phyloP scores from a whole-genome alignment of 92 coral and sea anemone species.

The Plumapathes pennacea region DNA sequence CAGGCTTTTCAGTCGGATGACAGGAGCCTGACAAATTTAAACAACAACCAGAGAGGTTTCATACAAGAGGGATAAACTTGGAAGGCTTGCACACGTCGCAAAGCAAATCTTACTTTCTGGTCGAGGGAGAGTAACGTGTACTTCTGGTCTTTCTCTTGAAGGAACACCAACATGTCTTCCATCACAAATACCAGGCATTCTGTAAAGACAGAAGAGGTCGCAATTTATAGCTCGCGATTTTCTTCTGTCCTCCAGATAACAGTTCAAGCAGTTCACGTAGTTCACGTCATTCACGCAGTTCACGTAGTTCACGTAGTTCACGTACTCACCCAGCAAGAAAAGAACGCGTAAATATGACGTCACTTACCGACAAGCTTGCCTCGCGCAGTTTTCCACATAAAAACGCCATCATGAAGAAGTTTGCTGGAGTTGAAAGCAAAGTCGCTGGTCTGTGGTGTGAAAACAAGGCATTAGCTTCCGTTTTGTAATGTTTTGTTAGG shows the following conservation, averaged over 20 bases:
- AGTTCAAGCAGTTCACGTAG: background rate
- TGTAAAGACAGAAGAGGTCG: slow-evolving; percentile 13
- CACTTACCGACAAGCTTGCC: slow-evolving; percentile 75
- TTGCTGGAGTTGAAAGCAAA: slow-evolving; percentile 86
- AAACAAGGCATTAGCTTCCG: no score
- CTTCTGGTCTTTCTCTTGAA: slow-evolving; percentile 95
- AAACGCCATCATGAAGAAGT: slow-evolving; percentile 73
- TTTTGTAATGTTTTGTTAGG: no score
- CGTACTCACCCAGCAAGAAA: background rate
- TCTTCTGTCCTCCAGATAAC: background rate
- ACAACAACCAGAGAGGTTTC: background rate
- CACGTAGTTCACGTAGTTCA: background rate
- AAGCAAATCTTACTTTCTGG: slow-evolving; percentile 69
- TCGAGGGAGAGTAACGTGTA: slow-evolving; percentile 84
- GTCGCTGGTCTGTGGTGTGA: slow-evolving; percentile 76
- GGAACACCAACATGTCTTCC: slow-evolving; percentile 95
- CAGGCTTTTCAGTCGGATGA: slow-evolving; percentile 78
- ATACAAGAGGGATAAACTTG: background rate
- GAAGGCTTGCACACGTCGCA: background rate
- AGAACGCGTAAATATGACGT: background rate
- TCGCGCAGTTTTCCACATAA: slow-evolving; percentile 84
- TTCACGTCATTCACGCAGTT: background rate
- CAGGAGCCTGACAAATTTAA: slow-evolving; percentile 76
- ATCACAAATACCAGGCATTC: slow-evolving; percentile 78
- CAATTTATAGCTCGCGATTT: background rate